Evolutionary conservation across 2,797 vertebrate species (phyloP).

Genomic region (Bradypodion ventrale): DNA sequence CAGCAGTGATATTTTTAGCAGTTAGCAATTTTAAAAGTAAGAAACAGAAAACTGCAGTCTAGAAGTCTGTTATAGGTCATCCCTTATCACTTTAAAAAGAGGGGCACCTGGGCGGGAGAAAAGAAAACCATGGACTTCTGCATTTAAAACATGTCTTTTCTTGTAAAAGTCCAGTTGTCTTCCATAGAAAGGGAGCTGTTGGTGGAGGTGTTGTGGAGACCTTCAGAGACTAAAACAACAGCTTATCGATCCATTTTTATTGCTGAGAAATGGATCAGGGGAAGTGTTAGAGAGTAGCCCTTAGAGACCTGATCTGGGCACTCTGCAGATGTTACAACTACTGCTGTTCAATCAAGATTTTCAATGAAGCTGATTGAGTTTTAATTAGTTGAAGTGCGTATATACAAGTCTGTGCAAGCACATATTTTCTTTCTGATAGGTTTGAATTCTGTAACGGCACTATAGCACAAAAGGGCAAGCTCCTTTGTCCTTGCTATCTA

Average conservation of each 20-base stretch:
- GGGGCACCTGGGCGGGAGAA: too few relatives aligned
- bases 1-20: background rate
- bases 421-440: background rate
- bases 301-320: constrained; percentile 14
- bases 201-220: background rate
- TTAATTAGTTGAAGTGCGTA: constrained; percentile 26
- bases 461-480: background rate
- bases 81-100: too few relatives aligned
- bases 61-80: too few relatives aligned
- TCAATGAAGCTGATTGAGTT: constrained; percentile 28
- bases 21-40: too few relatives aligned
- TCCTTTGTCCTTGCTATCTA: background rate
- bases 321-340: constrained; percentile 16
- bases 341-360: constrained; percentile 1
- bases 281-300: background rate
- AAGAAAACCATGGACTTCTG: too few relatives aligned
- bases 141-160: background rate
- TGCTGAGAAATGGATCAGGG: background rate
- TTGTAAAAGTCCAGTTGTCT: too few relatives aligned
- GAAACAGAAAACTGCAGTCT: too few relatives aligned
- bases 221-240: background rate
- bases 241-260: constrained; percentile 18
- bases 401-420: background rate
- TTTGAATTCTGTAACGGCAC: background rate
- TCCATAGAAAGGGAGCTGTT: background rate